Base-by-base conservation (phyloP, 2,797 vertebrate genomes). In the Phrynocephalus forsythii region DNA sequence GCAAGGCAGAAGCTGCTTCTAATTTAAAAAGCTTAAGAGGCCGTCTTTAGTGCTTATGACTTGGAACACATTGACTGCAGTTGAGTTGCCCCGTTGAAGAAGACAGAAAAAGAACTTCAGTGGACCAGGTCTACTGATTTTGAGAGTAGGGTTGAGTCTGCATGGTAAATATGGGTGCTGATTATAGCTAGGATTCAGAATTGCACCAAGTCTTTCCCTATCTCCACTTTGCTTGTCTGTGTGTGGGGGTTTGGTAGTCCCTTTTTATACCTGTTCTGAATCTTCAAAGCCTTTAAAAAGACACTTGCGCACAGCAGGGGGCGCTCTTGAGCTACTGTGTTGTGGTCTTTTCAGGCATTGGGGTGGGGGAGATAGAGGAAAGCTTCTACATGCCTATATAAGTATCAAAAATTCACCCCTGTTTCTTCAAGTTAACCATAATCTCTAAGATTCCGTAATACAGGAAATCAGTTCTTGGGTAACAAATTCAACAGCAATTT, bases 301-400 rank as follows among this genome's bases (percentile, higher is more conserved):
- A 1, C 6, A 20, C n/a, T 16, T 52, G 63, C 0, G 0, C 86
- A 93, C 99, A 97, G 96, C 95, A 98, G 98, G 98, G 98, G 99
- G 97, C 98, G 98, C 95, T 98, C 97, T 99, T 98, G 98, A 96
- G 98, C 98, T 95, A 95, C 95, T 85, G 83, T 93, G 94, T 77
- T 33, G 63, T 28, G 44, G n/a, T 87, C 28, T 24, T 30, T 22
- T 22, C 88, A n/a, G 67, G 20, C 8, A 66, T 2, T 66, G 90
- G 83, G 11, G 82, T 89, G 67, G 30, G 92, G 94, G 95, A 93
- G 89, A 20, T 93, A 94, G 95, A 94, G 86, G 81, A 93, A 73
- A 87, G 95, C 93, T 94, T 95, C 33, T 80, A 24, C 79, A 76
- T 85, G 72, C 52, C 11, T 33, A 69, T 79, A 56, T 96, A 96